Base-by-base conservation (phyloP, 2,888 invertebrate genomes). In the Cantharis rustica region DNA sequence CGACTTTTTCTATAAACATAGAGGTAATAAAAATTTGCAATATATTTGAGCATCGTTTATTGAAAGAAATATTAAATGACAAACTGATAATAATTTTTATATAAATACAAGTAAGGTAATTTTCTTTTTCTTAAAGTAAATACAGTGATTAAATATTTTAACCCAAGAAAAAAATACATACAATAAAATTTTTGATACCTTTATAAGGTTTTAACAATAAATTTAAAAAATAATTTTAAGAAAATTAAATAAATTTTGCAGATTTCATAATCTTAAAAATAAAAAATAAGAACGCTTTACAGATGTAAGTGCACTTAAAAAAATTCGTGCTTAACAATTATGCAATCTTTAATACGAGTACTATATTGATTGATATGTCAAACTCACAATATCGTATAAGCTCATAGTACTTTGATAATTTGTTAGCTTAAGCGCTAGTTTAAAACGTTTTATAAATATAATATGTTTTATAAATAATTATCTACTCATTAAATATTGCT, bases 301-400 rank as follows among this genome's bases (percentile, higher is more conserved):
- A 20, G n/a, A n/a, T 82, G 82, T 81, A 84, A 86, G 85, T 83
- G 82, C 82, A 82, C 81, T 81, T 81, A 62, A 83, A 84, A 82
- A 84, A 83, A 81, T 82, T 82, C 78, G 84, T 85, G 84, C 81
- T 73, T 63, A 69, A 68, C 27, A 71, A 72, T 26, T 68, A 61
- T 66, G 71, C 66, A 73, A 66, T 11, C 76, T 75, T 78, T 69
- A 72, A 69, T 64, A 64, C 62, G 69, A 77, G 70, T 73, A 78
- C 72, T 70, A 47, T 16, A 69, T 69, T 71, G 23, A 23, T 23
- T 27, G 62, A 74, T 23, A 47, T 72, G 62, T 26, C 64, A 73
- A 75, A 78, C 76, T 83, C 82, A 82, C 81, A 83, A 80, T 11
- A 80, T 75, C 79, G 81, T 80, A 63, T 79, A 81, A 81, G 82